Evolutionary conservation across 1,140 invertebrate genomes (phyloP), one percentile per base, ranked within the genome.

Genomic region (Cydia strobilella): DNA sequence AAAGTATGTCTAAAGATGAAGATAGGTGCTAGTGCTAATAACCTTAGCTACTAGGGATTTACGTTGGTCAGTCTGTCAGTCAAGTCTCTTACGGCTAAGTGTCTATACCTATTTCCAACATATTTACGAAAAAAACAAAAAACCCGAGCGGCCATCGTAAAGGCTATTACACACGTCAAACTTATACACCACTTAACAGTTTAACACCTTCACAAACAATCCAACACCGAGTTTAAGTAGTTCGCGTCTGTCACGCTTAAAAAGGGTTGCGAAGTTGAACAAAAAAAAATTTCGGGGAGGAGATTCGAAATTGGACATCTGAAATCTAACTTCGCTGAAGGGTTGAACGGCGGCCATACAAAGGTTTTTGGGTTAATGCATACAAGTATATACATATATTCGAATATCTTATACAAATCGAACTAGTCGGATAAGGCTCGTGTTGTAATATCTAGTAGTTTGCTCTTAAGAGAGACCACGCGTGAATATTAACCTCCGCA

Each of bases 231-330:
- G 35, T 69, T 69, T 69, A 69, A 69, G 65, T 69, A 69, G 65
- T 69, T 69, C 27, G 35, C 31, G 65, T 69, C 65, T 39, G 65
- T 42, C 31, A 69, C 31, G 65, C 31, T 10, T 39, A 69, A 69
- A 69, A 69, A 69, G 65, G 65, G 65, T 69, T 69, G 65, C n/a
- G 23, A 69, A 69, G 65, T 69, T 69, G 27, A 15, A 13, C n/a
- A 15, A 69, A 69, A 69, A 69, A 42, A 69, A 31, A 69, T 69
- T 69, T 69, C 65, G 65, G n/a, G 63, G n/a, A 69, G 42, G 31
- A 69, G 65, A 69, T 69, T 39, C 65, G 65, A 69, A 69, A 69
- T 69, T 69, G 65, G 65, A 69, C 65, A 69, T 69, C 65, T 69
- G 65, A 69, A 69, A 69, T 69, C 65, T 35, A 69, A 69, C 65